phyloP scores from a whole-genome alignment of 2,888 invertebrate genomes.

The Drosophila nigricruria region DNA sequence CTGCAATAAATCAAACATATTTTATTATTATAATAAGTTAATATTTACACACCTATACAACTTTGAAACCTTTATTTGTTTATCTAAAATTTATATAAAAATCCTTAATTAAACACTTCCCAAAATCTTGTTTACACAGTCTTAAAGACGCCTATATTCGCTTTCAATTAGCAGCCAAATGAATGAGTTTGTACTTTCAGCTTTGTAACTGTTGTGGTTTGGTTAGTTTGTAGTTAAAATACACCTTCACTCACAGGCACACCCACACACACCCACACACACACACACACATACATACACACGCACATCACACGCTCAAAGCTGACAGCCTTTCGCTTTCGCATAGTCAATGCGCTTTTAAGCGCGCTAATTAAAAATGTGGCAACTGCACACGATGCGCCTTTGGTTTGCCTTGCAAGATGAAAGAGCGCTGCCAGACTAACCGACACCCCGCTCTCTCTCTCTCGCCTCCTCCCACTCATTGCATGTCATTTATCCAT shows the following conservation, averaged over 20 bases:
- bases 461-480: neutral
- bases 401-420: slow-evolving; percentile 19
- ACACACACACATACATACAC: neutral
- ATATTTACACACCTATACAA: neutral
- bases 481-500: slow-evolving; percentile 51
- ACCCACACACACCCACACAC: neutral
- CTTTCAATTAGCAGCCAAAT: slow-evolving; percentile 8
- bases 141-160: slow-evolving; percentile 1
- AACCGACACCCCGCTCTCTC: neutral
- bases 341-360: slow-evolving; percentile 76
- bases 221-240: slow-evolving; percentile 10
- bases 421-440: slow-evolving; percentile 13
- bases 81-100: neutral
- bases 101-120: too few species aligned
- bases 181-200: neutral
- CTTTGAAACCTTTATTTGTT: neutral
- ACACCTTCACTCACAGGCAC: slow-evolving; percentile 8
- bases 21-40: neutral
- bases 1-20: too few species aligned
- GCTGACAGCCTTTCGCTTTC: slow-evolving; percentile 34
- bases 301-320: neutral
- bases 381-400: slow-evolving; percentile 58
- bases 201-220: slow-evolving; percentile 19
- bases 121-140: too few species aligned
- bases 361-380: slow-evolving; percentile 81